Base-by-base conservation (phyloP, 2,888 invertebrate species). In the Trissolcus japonicus region DNA sequence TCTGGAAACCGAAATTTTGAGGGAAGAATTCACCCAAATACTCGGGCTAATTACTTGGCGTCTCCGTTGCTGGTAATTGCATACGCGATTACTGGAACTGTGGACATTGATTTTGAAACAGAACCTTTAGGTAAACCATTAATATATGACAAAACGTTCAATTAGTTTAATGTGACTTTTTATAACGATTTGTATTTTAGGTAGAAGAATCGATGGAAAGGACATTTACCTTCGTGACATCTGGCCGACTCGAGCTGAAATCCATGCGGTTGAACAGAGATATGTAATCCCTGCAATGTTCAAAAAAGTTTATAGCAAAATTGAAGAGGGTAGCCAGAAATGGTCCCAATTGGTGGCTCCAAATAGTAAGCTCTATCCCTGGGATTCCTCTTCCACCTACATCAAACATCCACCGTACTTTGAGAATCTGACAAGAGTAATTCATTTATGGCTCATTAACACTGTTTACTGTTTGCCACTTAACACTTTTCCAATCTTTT, bases 1-100 rank as follows among this genome's bases (percentile, higher is more conserved):
- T 98, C 98, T 0, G 99, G 99, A 0, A 99, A 99, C 90, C 92
- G 99, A 3, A 99, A 99, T 90, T 99, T 99, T 89, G 99, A 99
- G 89, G 99, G 99, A 0, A 93, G 99, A 59, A 97, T 99, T 86
- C 98, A 99, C 89, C 98, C 99, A 0, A 94, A 96, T 88, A 98
- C 98, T 0, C 91, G 98, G 19, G 99, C 99, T 46, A 99, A 99
- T 90, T 99, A 99, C 88, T 91, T 99, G 79, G 99, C 99, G 0
- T 98, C 98, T n/a, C 99, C 99, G 0, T 92, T 98, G 50, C 91
- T 99, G 54, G 99, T 99, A 41, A 98, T 99, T 74, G 99, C 99
- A 0, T 99, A 99, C 87, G 98, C 99, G 0, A 93, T 99, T 48
- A 98, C 98, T 35, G 99, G 98, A 4, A 95, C 96, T 0, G 96